A percentile compares a stretch with the other conserved stretches of the same genome.
phyloP scores from a whole-genome alignment of 2,888 invertebrate genomes.

The Rotaria socialis region DNA sequence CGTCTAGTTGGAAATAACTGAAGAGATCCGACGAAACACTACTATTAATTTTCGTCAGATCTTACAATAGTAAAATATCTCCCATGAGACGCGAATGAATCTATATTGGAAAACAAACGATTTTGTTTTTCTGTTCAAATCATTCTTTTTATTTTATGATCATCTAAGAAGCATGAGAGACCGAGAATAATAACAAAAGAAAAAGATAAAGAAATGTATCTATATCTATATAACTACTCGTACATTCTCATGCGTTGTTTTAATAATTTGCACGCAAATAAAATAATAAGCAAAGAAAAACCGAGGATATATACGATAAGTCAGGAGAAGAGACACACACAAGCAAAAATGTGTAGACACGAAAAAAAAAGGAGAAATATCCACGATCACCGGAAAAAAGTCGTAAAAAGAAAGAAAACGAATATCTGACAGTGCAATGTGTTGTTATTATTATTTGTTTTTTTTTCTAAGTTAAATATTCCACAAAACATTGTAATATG shows the following conservation, averaged over 20 bases:
- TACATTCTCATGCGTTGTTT: neutral
- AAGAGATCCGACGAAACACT: too few species aligned
- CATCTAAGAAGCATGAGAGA: neutral
- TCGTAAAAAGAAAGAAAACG: neutral
- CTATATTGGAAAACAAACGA: too few species aligned
- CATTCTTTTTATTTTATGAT: neutral
- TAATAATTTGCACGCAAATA: neutral
- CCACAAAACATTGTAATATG: conserved; percentile 9
- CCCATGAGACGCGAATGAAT: too few species aligned
- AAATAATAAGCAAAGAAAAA: neutral
- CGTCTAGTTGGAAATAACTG: too few species aligned
- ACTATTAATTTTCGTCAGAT: too few species aligned
- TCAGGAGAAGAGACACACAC: neutral
- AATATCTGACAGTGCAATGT: neutral
- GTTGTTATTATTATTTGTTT: neutral
- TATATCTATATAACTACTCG: neutral
- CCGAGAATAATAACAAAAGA: neutral
- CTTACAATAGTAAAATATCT: too few species aligned
- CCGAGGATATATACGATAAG: neutral
- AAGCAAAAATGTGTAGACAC: neutral
- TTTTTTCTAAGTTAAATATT: neutral
- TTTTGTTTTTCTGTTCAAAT: too few species aligned
- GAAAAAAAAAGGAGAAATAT: neutral
- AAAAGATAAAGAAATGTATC: neutral
- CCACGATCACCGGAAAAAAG: neutral